Conservation (phyloP, 23 tunicate species). For the Botrylloides violaceus region DNA sequence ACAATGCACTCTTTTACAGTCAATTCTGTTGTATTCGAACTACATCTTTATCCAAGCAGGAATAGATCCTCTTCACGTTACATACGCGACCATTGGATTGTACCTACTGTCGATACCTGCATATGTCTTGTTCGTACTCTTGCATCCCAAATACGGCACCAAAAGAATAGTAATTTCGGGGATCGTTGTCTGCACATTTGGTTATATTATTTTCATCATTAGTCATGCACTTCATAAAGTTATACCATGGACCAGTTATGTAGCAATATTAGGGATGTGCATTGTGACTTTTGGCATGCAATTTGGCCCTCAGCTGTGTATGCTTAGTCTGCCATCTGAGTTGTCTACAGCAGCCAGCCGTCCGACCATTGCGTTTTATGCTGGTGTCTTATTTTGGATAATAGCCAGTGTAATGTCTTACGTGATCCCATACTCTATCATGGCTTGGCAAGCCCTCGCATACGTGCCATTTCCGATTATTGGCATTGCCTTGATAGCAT, state of each 20-base stretch:
- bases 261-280: conserved; percentile 10
- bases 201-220: conserved; percentile 6
- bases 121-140: neutral
- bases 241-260: conserved; percentile 3
- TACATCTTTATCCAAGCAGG: neutral
- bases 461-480: conserved; percentile 20
- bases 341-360: conserved; percentile 23
- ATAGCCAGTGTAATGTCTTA: conserved; percentile 13
- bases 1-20: too few species aligned
- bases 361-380: conserved; percentile 15
- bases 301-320: conserved; percentile 8
- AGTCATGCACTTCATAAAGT: neutral
- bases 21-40: neutral
- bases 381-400: conserved; percentile 21
- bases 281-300: conserved; percentile 3
- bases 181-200: neutral
- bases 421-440: conserved; percentile 28
- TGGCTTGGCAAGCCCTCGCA: conserved; percentile 21
- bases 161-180: conserved; percentile 9
- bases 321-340: conserved; percentile 27
- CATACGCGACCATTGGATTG: conserved; percentile 1
- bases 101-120: neutral
- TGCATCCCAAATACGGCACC: neutral
- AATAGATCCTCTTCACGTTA: neutral
- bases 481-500: neutral